Conservation (phyloP, 2,888 invertebrate species). For the Cephus spinipes region DNA sequence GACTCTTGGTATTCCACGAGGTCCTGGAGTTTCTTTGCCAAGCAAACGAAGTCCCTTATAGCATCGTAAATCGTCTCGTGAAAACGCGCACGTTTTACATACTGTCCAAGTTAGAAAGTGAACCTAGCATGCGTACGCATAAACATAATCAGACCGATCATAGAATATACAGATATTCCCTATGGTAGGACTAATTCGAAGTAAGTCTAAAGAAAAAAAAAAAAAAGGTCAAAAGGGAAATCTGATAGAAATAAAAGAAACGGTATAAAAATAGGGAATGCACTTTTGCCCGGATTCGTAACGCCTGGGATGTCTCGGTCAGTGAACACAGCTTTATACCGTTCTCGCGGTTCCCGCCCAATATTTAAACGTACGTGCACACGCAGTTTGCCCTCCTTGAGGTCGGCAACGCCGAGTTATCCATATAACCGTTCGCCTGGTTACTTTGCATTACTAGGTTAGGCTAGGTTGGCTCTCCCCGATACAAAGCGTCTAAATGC, state of each 20-base stretch:
- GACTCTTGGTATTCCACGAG: neutral
- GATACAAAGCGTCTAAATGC: neutral
- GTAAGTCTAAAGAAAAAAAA: no score
- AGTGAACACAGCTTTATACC: constrained; percentile 14
- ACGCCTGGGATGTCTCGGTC: constrained; percentile 16
- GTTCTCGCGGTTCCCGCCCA: neutral
- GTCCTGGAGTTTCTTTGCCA: neutral
- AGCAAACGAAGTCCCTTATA: neutral
- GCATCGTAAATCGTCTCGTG: neutral
- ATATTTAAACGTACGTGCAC: neutral
- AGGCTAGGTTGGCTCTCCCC: neutral
- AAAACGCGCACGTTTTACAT: neutral
- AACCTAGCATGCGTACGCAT: neutral
- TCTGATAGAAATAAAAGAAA: neutral
- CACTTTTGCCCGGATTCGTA: neutral
- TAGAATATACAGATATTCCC: neutral
- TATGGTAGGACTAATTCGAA: neutral
- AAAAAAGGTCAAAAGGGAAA: neutral
- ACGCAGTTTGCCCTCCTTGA: neutral
- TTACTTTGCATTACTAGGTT: neutral
- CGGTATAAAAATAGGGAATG: neutral
- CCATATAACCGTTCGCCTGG: neutral
- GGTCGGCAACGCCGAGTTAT: neutral
- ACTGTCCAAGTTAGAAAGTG: neutral
- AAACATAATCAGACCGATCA: neutral